These are phyloP conservation scores for Epirrhoe alternata DNA, from an alignment of 2,888 invertebrate species.

Conservation along the genomic window DNA sequence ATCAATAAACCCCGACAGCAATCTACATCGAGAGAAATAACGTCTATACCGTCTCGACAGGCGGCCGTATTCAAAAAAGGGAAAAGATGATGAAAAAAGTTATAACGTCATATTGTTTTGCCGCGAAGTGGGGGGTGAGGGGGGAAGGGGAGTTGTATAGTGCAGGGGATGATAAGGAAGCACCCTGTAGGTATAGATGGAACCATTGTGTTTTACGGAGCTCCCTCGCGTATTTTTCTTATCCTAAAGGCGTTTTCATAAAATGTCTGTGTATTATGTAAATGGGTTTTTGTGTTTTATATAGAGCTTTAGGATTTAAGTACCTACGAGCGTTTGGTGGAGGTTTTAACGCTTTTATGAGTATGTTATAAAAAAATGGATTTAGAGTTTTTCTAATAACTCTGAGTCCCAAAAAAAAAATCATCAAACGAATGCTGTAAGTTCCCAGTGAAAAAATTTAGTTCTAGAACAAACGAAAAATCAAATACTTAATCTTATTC, in stretches of 20 bases:
- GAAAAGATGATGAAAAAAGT: slow-evolving; percentile 80
- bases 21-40: slow-evolving; percentile 62
- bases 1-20: slow-evolving; percentile 14
- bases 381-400: too few relatives aligned
- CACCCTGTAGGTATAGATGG: slow-evolving; percentile 64
- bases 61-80: slow-evolving; percentile 80
- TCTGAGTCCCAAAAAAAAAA: too few relatives aligned
- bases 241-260: slow-evolving; percentile 64
- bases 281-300: slow-evolving; percentile 36
- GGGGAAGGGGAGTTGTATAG: slow-evolving; percentile 70
- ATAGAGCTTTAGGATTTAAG: slow-evolving; percentile 4
- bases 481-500: too few relatives aligned
- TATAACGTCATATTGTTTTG: slow-evolving; percentile 85
- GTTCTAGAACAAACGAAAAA: too few relatives aligned
- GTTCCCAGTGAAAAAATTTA: too few relatives aligned
- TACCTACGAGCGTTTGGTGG: not conserved
- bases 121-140: slow-evolving; percentile 69
- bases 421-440: too few relatives aligned
- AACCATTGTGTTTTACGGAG: slow-evolving; percentile 71
- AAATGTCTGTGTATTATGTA: slow-evolving; percentile 49
- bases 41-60: slow-evolving; percentile 70
- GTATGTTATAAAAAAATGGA: too few relatives aligned
- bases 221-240: slow-evolving; percentile 67
- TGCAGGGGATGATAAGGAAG: slow-evolving; percentile 78
- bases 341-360: not conserved